Evolutionary conservation across 2,113 vertebrate species (phyloP).

Genomic region (Raja brachyura): DNA sequence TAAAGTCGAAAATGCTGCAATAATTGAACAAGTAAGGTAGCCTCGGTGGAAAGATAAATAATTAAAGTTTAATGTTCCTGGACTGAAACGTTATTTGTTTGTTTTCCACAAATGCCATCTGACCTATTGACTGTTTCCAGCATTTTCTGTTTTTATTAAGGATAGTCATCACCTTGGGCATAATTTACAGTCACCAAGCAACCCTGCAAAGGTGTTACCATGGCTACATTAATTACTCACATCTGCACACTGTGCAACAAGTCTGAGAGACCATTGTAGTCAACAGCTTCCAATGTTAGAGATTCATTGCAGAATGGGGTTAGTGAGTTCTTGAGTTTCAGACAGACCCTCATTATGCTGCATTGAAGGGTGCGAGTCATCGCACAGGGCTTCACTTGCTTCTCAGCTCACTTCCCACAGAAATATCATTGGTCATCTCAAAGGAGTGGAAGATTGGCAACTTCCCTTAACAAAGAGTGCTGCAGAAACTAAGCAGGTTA

Average conservation of each 20-base stretch:
- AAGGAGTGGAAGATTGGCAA: background rate
- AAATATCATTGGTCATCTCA: background rate
- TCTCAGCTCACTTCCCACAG: too few relatives aligned
- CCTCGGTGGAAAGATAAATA: too few relatives aligned
- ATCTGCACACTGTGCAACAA: background rate
- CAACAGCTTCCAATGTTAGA: background rate
- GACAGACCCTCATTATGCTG: background rate
- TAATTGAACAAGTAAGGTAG: too few relatives aligned
- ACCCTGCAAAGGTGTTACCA: background rate
- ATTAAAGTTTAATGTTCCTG: too few relatives aligned
- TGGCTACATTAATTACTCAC: background rate
- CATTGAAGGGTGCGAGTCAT: background rate
- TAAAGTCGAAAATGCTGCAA: too few relatives aligned
- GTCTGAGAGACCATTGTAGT: background rate
- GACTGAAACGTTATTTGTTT: too few relatives aligned
- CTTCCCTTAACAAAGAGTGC: background rate
- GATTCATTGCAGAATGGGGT: background rate
- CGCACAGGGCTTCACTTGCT: background rate
- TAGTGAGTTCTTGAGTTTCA: background rate
- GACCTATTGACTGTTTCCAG: too few relatives aligned
- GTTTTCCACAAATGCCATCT: too few relatives aligned
- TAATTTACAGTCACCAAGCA: background rate
- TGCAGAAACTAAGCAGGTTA: too few relatives aligned
- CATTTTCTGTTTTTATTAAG: too few relatives aligned
- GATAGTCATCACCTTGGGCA: background rate